phyloP scores from a whole-genome alignment of 1,140 invertebrate species.

The Drosophila tristis region DNA sequence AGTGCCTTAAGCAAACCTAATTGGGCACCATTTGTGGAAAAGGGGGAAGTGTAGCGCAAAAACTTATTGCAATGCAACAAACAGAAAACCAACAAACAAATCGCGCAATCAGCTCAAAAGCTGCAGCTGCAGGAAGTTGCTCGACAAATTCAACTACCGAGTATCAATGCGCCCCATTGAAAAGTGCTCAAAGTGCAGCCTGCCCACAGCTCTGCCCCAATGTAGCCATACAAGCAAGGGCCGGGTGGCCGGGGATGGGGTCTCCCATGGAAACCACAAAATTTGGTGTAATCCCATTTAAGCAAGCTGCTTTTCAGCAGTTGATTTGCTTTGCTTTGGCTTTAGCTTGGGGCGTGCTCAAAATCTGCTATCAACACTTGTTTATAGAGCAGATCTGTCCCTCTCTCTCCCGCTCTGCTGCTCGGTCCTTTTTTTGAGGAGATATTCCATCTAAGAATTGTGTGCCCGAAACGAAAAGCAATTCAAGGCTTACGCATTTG shows the following conservation, averaged over 20 bases:
- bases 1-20: no score
- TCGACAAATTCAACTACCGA: conserved; percentile 43
- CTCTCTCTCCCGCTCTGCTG: not conserved
- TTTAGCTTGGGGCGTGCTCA: conserved; percentile 39
- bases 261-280: conserved; percentile 35
- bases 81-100: conserved; percentile 47
- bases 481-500: conserved; percentile 60
- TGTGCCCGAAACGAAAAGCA: conserved; percentile 30
- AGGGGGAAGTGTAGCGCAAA: not conserved
- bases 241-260: not conserved
- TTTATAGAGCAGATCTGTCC: conserved; percentile 43
- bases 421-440: not conserved
- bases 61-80: conserved; percentile 30
- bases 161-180: conserved; percentile 42
- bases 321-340: conserved; percentile 34
- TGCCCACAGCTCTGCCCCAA: not conserved
- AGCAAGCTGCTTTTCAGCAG: conserved; percentile 64
- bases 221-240: no score
- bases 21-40: no score
- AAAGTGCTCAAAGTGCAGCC: conserved; percentile 49
- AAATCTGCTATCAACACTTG: conserved; percentile 72
- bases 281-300: conserved; percentile 73
- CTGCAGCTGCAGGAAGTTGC: conserved; percentile 30
- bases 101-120: conserved; percentile 37
- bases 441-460: conserved; percentile 12